Evolutionary conservation across 2,113 vertebrate genomes (phyloP).

Genomic region (Ictalurus punctatus): DNA sequence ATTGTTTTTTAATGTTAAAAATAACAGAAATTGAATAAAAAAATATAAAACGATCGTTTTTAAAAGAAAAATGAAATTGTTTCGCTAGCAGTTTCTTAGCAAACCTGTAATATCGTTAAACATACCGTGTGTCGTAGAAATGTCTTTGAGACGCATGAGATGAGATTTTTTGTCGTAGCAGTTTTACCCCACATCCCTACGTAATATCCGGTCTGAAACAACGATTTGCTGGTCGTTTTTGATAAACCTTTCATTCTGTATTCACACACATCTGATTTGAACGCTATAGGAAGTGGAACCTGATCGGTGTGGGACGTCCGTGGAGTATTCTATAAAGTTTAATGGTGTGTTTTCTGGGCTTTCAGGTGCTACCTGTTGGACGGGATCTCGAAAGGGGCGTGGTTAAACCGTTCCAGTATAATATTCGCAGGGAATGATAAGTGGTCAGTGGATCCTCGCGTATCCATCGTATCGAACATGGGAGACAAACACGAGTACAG

Average conservation of each 20-base stretch:
- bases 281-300: neutral
- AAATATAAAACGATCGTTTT: too few relatives aligned
- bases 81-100: too few relatives aligned
- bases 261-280: neutral
- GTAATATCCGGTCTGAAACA: neutral
- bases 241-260: neutral
- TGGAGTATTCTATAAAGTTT: neutral
- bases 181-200: neutral
- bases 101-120: too few relatives aligned
- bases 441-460: slow-evolving; percentile 95
- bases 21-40: too few relatives aligned
- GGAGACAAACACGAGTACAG: slow-evolving; percentile 90
- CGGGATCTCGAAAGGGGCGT: slow-evolving; percentile 94
- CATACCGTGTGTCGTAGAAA: neutral
- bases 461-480: slow-evolving; percentile 87
- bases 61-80: too few relatives aligned
- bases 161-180: neutral
- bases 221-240: neutral
- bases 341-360: slow-evolving; percentile 21
- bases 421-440: slow-evolving; percentile 96
- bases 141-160: neutral
- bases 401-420: slow-evolving; percentile 97
- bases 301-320: neutral
- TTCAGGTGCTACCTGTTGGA: slow-evolving; percentile 95
- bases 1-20: too few relatives aligned